Base-by-base conservation (phyloP, 2,113 vertebrate species). In the Hyla sarda region DNA sequence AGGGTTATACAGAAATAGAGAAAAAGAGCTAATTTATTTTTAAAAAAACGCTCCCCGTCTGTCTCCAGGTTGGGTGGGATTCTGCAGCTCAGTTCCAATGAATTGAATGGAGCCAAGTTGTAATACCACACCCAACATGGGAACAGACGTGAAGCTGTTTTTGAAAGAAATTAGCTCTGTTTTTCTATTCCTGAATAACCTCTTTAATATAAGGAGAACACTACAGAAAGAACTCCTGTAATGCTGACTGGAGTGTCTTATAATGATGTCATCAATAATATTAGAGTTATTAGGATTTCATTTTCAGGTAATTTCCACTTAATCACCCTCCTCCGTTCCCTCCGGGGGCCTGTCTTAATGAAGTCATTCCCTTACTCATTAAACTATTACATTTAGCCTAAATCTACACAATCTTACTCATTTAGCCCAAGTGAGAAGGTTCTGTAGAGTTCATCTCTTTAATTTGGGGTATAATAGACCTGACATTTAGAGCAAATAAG, bases 221-320 rank as follows among this genome's bases (percentile, higher is more conserved):
- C 41, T 41, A 41, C 41, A 5, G 3, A 41, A 8, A 41, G 41
- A 41, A 41, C 8, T 41, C 41, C 8, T 41, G 41, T 41, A 8
- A 8, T 5, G 41, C 41, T 41, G 41, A 41, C 41, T 41, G 41
- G 8, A 41, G 41, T 41, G 41, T 41, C 41, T 8, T 58, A n/a
- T 58, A 32, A 67, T 62, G 62, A 67, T 67, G 62, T 67, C 25
- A 32, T 67, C 62, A 67, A 67, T 67, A 67, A 67, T 17, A 32
- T 25, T 14, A 30, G 13, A 67, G 62, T 67, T 67, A 67, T 32
- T 67, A 67, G 3, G 13, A 67, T 67, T 67, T n/a, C 14, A 67
- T 32, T 67, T 30, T 14, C 16, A 32, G 13, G 23, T 37, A 10
- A 19, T 41, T 72, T 72, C 34, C 69, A 67, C 41, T 69, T 37